Evolutionary conservation across 1,140 invertebrate species (phyloP).

Genomic region (Meloidogyne hapla): DNA sequence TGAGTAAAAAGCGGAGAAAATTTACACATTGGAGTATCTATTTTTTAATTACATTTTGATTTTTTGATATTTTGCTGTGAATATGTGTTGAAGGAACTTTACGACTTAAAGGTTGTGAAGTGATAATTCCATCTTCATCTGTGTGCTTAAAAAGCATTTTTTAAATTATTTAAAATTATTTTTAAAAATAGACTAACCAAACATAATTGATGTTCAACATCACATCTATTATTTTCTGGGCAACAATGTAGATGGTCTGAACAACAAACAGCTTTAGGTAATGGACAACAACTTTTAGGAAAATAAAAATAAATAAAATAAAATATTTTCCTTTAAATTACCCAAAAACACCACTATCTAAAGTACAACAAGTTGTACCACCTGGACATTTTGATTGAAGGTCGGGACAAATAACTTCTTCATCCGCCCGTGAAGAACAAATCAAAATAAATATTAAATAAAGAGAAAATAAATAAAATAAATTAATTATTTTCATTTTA

Average conservation of each 20-base stretch:
- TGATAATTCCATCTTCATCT: background rate
- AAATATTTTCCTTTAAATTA: background rate
- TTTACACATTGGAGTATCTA: no score
- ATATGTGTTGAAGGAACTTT: constrained; percentile 3
- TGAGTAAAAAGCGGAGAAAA: no score
- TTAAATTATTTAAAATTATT: background rate
- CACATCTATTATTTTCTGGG: constrained; percentile 58
- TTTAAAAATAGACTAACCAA: background rate
- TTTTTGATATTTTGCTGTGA: no score
- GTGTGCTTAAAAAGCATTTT: constrained; percentile 1
- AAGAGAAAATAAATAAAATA: background rate
- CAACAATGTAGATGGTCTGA: constrained; percentile 62
- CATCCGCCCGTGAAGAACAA: background rate
- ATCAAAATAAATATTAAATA: constrained; percentile 10
- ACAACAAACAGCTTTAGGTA: constrained; percentile 64
- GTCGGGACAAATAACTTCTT: constrained; percentile 29
- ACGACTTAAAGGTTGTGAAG: background rate
- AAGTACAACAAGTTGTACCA: constrained; percentile 31
- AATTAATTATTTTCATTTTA: background rate
- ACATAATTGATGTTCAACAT: constrained; percentile 31
- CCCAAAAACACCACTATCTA: background rate
- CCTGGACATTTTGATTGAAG: constrained; percentile 29
- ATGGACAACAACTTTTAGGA: constrained; percentile 66
- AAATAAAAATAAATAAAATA: constrained; percentile 30
- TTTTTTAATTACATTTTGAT: no score